These are phyloP conservation scores for Imbricaverruca yamaguchii DNA, from an alignment of 2,888 invertebrate species.

Conservation along the genomic window DNA sequence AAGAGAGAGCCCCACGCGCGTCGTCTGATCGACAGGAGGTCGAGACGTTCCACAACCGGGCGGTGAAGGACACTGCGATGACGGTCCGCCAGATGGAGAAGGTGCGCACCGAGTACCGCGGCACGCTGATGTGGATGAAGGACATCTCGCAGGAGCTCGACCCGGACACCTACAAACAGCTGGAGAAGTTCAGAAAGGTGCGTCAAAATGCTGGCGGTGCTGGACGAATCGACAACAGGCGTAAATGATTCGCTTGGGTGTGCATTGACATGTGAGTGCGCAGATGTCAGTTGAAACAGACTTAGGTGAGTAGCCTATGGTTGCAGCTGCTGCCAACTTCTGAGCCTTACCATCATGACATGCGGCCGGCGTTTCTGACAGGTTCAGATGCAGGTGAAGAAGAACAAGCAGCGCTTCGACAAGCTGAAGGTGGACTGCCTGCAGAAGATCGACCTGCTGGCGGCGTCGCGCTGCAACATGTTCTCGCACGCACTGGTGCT, in stretches of 20 bases:
- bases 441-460: slow-evolving; percentile 96
- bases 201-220: not conserved
- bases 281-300: too few species aligned
- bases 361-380: slow-evolving; percentile 30
- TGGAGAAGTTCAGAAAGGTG: slow-evolving; percentile 89
- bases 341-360: too few species aligned
- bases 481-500: slow-evolving; percentile 90
- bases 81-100: slow-evolving; percentile 94
- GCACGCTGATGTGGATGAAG: slow-evolving; percentile 84
- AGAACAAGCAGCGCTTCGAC: slow-evolving; percentile 81
- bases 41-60: slow-evolving; percentile 92
- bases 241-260: too few species aligned
- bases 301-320: too few species aligned
- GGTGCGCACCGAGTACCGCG: slow-evolving; percentile 89
- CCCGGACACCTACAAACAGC: slow-evolving; percentile 89
- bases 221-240: too few species aligned
- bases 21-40: slow-evolving; percentile 49
- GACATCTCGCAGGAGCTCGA: slow-evolving; percentile 90
- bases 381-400: slow-evolving; percentile 51
- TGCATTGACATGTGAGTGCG: too few species aligned
- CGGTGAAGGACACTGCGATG: slow-evolving; percentile 82
- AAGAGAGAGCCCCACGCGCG: too few species aligned
- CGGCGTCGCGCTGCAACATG: slow-evolving; percentile 97
- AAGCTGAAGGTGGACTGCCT: slow-evolving; percentile 87
- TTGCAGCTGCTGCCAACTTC: too few species aligned